Conservation (phyloP, 1,140 invertebrate genomes). For the Drosophila orosa region DNA sequence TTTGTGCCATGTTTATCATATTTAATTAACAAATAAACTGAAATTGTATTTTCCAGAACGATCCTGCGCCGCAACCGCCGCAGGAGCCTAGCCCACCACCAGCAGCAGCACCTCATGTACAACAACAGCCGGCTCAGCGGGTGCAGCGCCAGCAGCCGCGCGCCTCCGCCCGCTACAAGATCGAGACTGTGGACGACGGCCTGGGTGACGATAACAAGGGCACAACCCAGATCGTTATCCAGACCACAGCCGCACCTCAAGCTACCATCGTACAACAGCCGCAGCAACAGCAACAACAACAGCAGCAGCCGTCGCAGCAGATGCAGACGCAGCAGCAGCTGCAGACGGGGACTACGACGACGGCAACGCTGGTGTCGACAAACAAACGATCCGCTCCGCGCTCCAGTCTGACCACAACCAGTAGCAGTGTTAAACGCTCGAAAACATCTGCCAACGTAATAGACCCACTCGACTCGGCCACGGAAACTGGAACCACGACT, state of each 20-base stretch:
- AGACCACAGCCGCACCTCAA: conserved; percentile 72
- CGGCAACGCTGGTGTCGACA: conserved; percentile 77
- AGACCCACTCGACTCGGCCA: conserved; percentile 56
- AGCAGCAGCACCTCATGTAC: conserved; percentile 74
- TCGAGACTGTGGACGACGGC: conserved; percentile 82
- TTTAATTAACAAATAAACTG: neutral
- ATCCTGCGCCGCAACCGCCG: conserved; percentile 73
- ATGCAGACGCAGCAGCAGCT: conserved; percentile 72
- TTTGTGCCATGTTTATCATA: too few relatives aligned
- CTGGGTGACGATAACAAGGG: conserved; percentile 75
- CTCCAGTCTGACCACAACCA: conserved; percentile 37
- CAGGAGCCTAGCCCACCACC: conserved; percentile 72
- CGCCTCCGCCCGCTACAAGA: conserved; percentile 73
- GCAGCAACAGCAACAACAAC: conserved; percentile 51
- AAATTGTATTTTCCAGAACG: conserved; percentile 58
- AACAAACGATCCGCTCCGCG: conserved; percentile 76
- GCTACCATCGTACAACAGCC: conserved; percentile 75
- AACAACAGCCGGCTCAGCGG: conserved; percentile 71
- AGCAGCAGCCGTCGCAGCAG: conserved; percentile 61
- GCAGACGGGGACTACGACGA: conserved; percentile 73
- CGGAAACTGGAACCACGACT: conserved; percentile 54
- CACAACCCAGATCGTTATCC: conserved; percentile 81
- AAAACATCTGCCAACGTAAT: conserved; percentile 59
- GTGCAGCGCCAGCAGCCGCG: conserved; percentile 71
- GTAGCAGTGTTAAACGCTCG: conserved; percentile 60